Evolutionary conservation across 2,888 invertebrate species (phyloP).

Genomic region (Drosophila mimica): DNA sequence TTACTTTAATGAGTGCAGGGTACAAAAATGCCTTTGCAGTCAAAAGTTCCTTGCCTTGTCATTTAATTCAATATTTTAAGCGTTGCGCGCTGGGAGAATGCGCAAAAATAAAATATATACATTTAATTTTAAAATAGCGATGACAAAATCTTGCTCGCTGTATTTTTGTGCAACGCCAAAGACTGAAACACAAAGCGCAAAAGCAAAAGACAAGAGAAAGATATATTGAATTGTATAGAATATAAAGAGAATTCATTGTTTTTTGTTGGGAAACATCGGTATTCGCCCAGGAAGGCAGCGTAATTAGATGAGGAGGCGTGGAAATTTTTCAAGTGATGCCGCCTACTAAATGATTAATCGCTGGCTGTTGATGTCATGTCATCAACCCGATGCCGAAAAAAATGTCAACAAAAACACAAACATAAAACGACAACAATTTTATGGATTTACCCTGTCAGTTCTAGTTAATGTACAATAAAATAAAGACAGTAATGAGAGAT

Average conservation of each 20-base stretch:
- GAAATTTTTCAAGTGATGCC: not conserved
- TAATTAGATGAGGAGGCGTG: not conserved
- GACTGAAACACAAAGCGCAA: slow-evolving; percentile 39
- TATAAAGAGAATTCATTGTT: slow-evolving; percentile 10
- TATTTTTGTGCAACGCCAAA: slow-evolving; percentile 55
- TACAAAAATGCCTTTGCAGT: slow-evolving; percentile 27
- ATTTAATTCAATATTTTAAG: slow-evolving; percentile 69
- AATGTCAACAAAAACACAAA: not conserved
- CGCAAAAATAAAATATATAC: slow-evolving; percentile 49
- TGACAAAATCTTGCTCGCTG: slow-evolving; percentile 76
- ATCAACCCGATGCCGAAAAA: not conserved
- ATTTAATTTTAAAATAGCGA: slow-evolving; percentile 82
- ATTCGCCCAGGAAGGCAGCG: slow-evolving; percentile 42
- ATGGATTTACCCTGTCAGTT: not conserved
- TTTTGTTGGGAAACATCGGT: slow-evolving; percentile 16
- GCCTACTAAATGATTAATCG: not conserved
- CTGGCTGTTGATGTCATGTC: not conserved
- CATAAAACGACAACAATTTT: not conserved
- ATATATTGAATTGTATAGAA: slow-evolving; percentile 19
- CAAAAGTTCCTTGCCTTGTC: slow-evolving; percentile 43
- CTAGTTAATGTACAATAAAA: not conserved
- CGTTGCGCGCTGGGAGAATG: slow-evolving; percentile 34
- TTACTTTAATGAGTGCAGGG: not conserved
- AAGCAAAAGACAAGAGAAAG: slow-evolving; percentile 25
- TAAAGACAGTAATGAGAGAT: not conserved